Evolutionary conservation across 2,797 vertebrate genomes (phyloP).

Genomic region (Manis crassicaudata): DNA sequence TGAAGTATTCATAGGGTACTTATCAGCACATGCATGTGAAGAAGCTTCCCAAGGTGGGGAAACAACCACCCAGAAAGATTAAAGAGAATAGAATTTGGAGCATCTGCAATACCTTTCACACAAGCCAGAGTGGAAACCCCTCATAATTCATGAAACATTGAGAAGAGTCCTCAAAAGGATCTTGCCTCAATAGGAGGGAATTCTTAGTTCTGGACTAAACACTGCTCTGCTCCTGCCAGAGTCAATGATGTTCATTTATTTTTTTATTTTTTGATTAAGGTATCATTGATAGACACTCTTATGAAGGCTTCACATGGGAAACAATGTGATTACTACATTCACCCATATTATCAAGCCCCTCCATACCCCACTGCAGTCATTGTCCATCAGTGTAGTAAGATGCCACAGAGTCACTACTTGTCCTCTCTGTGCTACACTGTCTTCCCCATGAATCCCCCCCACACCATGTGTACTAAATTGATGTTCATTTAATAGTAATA

Average conservation of each 20-base stretch:
- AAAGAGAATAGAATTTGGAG: background rate
- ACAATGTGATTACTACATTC: too few species aligned
- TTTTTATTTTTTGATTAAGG: too few species aligned
- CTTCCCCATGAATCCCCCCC: too few species aligned
- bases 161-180: background rate
- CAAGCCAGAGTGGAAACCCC: background rate
- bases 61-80: background rate
- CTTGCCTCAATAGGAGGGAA: background rate
- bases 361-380: too few species aligned
- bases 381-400: too few species aligned
- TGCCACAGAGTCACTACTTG: too few species aligned
- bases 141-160: too few species aligned
- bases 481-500: background rate
- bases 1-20: rapidly evolving
- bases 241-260: background rate
- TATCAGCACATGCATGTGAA: rapidly evolving
- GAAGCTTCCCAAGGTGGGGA: background rate
- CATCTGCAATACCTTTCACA: background rate
- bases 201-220: background rate
- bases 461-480: too few species aligned
- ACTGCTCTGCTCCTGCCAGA: background rate
- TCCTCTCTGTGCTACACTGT: too few species aligned
- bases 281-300: too few species aligned
- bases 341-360: too few species aligned
- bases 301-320: too few species aligned